Evolutionary conservation across 2,797 vertebrate species (phyloP), one percentile per base, ranked within the genome.

Genomic region (Rhadinocentrus ornatus): DNA sequence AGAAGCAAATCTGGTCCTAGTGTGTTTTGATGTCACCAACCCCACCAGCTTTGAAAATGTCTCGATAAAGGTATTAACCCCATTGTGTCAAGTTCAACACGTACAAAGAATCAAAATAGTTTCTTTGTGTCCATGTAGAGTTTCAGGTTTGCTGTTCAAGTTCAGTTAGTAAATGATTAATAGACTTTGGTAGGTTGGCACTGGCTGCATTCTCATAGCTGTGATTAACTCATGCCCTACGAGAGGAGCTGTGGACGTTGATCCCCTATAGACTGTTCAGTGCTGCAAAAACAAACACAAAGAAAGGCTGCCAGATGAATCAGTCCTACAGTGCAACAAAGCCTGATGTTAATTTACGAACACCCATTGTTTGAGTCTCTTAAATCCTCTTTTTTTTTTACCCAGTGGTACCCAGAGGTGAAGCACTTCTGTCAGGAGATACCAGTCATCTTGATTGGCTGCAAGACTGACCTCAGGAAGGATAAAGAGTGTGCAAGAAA

Each of bases 11-110:
- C 89, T 99, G 0, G 87, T 98, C 68, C 81, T 99, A 50, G 94
- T 99, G 59, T 99, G 98, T 84, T 99, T 98, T 9, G 97, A 99
- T 3, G 98, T 99, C 83, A 99, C 96, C 86, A 98, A 95, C 90
- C 98, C 97, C 39, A 96, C 94, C 39, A 99, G 97, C 80, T 99
- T 94, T 15, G 97, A 99, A 7, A 99, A 99, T 0, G 95, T 99
- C 71, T 64, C 93, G 73, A 95, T 97, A 81, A 99, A 99, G 97
- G 98, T 98, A 92, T 91, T 76, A 10, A 2, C 18, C 53, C 15
- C 24, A 4, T 56, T 10, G 1, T 18, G 27, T 11, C 34, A 24
- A 24, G 26, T 22, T 6, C 46, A 16, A 34, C 57, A 22, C 0
- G 0, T 9, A 18, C 3, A 32, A n/a, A 18, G 26, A 44, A 41